Conservation (phyloP, 2,797 vertebrate genomes). For the Ceryle rudis region DNA sequence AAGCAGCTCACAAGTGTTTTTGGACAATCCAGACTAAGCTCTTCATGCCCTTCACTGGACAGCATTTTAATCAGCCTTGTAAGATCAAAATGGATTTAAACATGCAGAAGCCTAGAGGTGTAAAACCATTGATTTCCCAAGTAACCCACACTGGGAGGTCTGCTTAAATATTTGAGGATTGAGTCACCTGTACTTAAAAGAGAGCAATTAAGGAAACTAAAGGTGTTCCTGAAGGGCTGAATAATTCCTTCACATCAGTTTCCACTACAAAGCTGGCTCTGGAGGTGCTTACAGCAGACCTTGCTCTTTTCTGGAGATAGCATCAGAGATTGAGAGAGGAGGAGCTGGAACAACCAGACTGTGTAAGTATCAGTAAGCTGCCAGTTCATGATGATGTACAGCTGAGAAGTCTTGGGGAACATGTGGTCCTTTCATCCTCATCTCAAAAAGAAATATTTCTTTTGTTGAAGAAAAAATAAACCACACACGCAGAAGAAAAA, state of each 20-base stretch:
- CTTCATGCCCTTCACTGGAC: neutral
- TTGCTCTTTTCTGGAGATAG: neutral
- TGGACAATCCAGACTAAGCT: neutral
- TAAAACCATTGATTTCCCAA: neutral
- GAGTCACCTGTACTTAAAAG: neutral
- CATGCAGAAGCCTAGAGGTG: neutral
- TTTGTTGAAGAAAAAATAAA: neutral
- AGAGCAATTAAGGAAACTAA: conserved; percentile 14
- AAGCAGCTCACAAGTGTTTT: neutral
- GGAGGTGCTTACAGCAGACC: neutral
- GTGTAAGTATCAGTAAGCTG: neutral
- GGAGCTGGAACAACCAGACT: neutral
- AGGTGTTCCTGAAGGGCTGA: neutral
- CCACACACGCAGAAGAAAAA: neutral
- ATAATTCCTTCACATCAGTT: conserved; percentile 11
- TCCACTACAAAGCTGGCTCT: neutral
- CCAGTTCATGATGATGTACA: neutral
- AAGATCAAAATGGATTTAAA: neutral
- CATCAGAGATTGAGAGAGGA: neutral
- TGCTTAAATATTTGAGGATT: conserved; percentile 11
- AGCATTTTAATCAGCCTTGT: neutral
- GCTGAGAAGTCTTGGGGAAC: neutral
- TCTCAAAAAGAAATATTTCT: neutral
- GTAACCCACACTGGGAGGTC: neutral
- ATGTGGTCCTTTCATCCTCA: neutral